Base-by-base conservation (phyloP, 2,888 invertebrate genomes). In the Cerceris ruficornis region DNA sequence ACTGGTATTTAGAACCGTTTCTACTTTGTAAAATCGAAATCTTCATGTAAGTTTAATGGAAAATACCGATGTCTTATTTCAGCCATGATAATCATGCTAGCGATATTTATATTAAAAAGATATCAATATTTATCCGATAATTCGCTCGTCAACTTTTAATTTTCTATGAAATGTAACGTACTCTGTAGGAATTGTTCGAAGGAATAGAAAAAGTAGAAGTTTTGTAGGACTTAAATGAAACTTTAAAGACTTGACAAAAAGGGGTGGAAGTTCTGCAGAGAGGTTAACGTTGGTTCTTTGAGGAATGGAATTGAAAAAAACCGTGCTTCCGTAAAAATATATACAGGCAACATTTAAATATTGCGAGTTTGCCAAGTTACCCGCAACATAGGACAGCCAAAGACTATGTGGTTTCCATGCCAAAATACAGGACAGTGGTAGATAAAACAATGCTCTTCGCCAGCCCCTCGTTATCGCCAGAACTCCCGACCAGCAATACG, bases 331-430 rank as follows among this genome's bases (percentile, higher is more conserved):
- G 28, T 57, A 39, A 17, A n/a, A 49, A 69, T 15, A 46, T 62
- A 39, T 28, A 43, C 6, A 17, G 13, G 14, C 28, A 28, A 14
- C 61, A 57, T 73, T 67, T 69, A 61, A 66, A 62, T 60, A 58
- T 73, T n/a, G 8, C 49, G 15, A 59, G 50, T 61, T 72, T 28
- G 41, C 57, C 69, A 43, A 70, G 83, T 83, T 88, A 93, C 93
- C 93, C 80, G 93, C 92, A 13, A 93, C 91, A 71, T 92, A 91
- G 69, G 93, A 93, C 7, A 93, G 90, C 93, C 93, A 93, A 43
- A 93, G 89, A 67, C 90, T 90, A 83, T 93, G 90, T 14, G 93
- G 93, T 81, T 91, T 91, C 83, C 93, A 90, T 82, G 92, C 92
- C 80, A 93, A 88, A 69, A 92, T 83, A 58, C 92, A 86, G 28